Conservation (phyloP, 2,888 invertebrate genomes). For the Aethes cnicana region DNA sequence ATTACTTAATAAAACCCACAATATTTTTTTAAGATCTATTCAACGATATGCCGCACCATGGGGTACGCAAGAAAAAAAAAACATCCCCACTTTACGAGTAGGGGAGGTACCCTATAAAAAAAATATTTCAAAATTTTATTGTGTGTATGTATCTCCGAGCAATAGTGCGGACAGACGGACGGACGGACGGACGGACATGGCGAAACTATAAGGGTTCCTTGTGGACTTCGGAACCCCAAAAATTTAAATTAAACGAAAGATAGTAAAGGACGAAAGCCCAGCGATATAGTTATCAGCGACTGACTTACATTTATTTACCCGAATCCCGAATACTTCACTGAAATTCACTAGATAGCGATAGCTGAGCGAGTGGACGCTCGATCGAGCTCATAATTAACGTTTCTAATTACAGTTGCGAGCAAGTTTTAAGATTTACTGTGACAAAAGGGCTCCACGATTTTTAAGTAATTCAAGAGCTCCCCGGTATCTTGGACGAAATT, state of each 20-base stretch:
- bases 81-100: too few species aligned
- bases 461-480: slow-evolving; percentile 21
- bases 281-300: not conserved
- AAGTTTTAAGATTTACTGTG: slow-evolving; percentile 41
- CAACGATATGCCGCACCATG: too few species aligned
- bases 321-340: slow-evolving; percentile 6
- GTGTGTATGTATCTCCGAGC: too few species aligned
- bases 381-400: slow-evolving; percentile 39
- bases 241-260: not conserved
- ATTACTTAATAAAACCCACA: too few species aligned
- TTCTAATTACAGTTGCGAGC: slow-evolving; percentile 40
- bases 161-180: too few species aligned
- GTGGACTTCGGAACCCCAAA: too few species aligned
- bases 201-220: too few species aligned
- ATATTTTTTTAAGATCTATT: too few species aligned
- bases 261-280: not conserved
- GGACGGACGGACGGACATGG: too few species aligned
- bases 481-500: slow-evolving; percentile 23
- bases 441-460: slow-evolving; percentile 34
- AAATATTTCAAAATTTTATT: too few species aligned
- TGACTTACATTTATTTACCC: slow-evolving; percentile 5
- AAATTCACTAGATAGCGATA: slow-evolving; percentile 36
- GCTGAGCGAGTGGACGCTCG: slow-evolving; percentile 37
- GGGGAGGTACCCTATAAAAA: too few species aligned
- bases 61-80: too few species aligned